phyloP scores from a whole-genome alignment of 2,113 vertebrate genomes.

The Phoxinus phoxinus region DNA sequence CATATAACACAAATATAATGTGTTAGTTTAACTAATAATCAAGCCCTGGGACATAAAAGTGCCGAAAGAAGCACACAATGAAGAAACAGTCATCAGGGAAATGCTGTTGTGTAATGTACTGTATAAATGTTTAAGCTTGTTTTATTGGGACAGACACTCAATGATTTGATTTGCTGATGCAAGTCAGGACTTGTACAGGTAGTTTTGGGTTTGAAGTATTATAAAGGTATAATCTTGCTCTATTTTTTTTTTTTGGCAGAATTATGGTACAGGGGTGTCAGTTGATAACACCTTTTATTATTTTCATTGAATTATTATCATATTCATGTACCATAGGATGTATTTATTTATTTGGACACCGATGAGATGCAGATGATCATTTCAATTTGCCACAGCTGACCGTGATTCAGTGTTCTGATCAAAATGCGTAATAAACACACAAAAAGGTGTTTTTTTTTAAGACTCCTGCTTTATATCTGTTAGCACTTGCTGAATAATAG shows the following conservation, averaged over 20 bases:
- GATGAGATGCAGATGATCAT: neutral
- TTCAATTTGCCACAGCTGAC: neutral
- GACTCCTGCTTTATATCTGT: slow-evolving; percentile 2
- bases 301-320: neutral
- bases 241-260: neutral
- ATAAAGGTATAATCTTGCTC: neutral
- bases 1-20: too few species aligned
- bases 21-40: too few species aligned
- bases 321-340: neutral
- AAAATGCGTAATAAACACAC: neutral
- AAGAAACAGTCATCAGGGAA: neutral
- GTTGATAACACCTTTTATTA: neutral
- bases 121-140: too few species aligned
- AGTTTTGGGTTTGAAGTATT: neutral
- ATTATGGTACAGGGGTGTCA: neutral
- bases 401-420: neutral
- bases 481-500: neutral
- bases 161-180: too few species aligned
- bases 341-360: neutral
- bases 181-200: too few species aligned
- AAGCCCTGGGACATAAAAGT: too few species aligned
- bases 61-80: too few species aligned
- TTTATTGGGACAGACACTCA: too few species aligned
- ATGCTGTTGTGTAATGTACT: too few species aligned
- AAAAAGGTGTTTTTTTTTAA: too few species aligned